Conservation (phyloP, 2,113 vertebrate species). For the Phoxinus phoxinus region DNA sequence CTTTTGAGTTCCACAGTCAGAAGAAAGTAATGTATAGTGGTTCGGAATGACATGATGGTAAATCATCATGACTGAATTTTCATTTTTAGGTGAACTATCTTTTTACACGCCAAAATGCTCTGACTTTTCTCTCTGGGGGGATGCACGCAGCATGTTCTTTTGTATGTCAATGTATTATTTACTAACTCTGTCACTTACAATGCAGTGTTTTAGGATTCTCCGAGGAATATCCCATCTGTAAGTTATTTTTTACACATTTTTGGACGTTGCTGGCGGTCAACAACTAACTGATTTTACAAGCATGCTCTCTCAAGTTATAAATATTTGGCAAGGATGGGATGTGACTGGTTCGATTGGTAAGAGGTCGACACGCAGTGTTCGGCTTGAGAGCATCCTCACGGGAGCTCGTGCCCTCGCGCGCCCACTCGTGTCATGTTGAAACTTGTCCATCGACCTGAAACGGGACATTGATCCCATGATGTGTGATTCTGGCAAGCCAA, state of each 20-base stretch:
- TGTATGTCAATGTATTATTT: background rate
- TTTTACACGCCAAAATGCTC: background rate
- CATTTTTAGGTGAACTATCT: background rate
- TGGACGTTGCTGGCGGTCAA: background rate
- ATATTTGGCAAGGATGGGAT: background rate
- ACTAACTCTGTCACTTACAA: background rate
- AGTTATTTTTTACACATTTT: background rate
- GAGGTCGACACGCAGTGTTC: conserved; percentile 42
- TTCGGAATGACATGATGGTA: background rate
- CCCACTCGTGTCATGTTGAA: conserved; percentile 60
- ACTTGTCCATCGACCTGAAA: conserved; percentile 67
- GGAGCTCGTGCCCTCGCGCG: conserved; percentile 39
- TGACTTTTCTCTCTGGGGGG: background rate
- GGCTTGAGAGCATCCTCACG: conserved; percentile 37
- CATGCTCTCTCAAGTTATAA: background rate
- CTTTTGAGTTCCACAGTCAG: background rate
- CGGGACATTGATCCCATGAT: conserved; percentile 44
- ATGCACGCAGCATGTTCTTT: background rate
- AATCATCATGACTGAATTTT: background rate
- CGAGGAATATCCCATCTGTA: background rate
- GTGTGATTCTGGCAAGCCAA: conserved; percentile 43
- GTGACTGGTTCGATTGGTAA: background rate
- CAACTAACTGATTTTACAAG: background rate
- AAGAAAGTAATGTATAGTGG: background rate
- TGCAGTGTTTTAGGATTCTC: background rate